Evolutionary conservation across 1,140 invertebrate genomes (phyloP), one percentile per base, ranked within the genome.

Genomic region (Drosophila rufa): DNA sequence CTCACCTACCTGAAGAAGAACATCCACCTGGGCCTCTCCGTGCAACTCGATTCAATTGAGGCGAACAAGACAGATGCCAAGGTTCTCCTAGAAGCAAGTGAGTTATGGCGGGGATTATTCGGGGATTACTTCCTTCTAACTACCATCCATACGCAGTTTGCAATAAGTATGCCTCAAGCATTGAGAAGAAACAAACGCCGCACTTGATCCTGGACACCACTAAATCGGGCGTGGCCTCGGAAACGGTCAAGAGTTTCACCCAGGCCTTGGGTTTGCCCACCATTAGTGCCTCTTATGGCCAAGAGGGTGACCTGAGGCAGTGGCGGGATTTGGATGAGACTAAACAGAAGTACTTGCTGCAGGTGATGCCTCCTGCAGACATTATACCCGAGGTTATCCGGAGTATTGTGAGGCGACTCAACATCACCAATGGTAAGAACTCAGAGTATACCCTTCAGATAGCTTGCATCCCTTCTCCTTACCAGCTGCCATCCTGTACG

Each of bases 161-260:
- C 93, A 94, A 94, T 71, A 94, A 94, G 70, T 96, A 96, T 84
- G 95, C 96, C 56, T 94, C 94, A 27, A 95, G 95, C 86, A 90
- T 96, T 58, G 93, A 94, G 12, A 93, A 93, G 1, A 94, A 95
- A 40, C 94, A 94, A 70, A 94, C 94, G 0, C 97, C 97, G 0
- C 96, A 98, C 93, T 91, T 98, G 0, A 94, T 98, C 9, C 92
- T 98, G 62, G 97, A 98, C 87, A 95, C 96, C 11, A 98, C 97
- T 2, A 95, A 95, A 83, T 95, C 95, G 15, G 96, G 96, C 6
- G 93, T 96, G 19, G 95, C 95, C 3, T 97, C 97, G 0, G 97
- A 98, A 92, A 95, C 96, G 2, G 96, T 97, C 1, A 97, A 98
- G 92, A 96, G 96, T 1, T 96, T 98, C 80, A 96, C 96, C 0